Base-by-base conservation (phyloP, 1,140 invertebrate species). In the Ectropis grisescens region DNA sequence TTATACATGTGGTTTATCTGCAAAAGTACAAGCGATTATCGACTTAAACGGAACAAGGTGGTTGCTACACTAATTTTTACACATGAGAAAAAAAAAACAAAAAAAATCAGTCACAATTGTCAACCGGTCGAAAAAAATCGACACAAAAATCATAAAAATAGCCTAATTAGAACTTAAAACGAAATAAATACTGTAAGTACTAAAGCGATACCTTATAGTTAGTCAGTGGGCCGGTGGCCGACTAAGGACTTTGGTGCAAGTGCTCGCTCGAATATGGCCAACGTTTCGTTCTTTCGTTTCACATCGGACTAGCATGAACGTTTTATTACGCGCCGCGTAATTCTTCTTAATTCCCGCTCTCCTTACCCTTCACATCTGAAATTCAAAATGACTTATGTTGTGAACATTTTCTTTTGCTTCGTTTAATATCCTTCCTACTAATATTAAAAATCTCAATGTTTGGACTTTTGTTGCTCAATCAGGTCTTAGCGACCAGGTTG, bases 161-260 rank as follows among this genome's bases (percentile, higher is more conserved):
- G 24, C 10, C 33, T 38, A 59, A 47, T 43, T 37, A 46, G 52
- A 27, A 61, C 60, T 66, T 79, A 79, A 70, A 53, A 64, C 51
- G 49, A 68, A 75, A 80, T 80, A 80, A 80, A 80, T 80, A 80
- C 74, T 76, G 74, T 79, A 79, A 79, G 74, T 79, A 79, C 74
- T 75, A 75, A n/a, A 49, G 42, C 6, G 6, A 26, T 26, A 10
- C 10, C 6, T 26, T 10, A 10, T 26, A 26, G 10, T 3, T 10
- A 10, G 10, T 34, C 45, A 49, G 41, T 34, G 45, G 42, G 45
- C 38, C 40, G 39, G 29, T 32, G 36, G 27, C 40, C 53, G 48
- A 46, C 49, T 51, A 44, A 47, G 57, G 54, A 67, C 74, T 79
- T 75, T 75, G 74, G 74, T 79, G 60, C 57, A 49, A 53, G 41